Base-by-base conservation (phyloP, 2,797 vertebrate species). In the Platyrinchus mystaceus region DNA sequence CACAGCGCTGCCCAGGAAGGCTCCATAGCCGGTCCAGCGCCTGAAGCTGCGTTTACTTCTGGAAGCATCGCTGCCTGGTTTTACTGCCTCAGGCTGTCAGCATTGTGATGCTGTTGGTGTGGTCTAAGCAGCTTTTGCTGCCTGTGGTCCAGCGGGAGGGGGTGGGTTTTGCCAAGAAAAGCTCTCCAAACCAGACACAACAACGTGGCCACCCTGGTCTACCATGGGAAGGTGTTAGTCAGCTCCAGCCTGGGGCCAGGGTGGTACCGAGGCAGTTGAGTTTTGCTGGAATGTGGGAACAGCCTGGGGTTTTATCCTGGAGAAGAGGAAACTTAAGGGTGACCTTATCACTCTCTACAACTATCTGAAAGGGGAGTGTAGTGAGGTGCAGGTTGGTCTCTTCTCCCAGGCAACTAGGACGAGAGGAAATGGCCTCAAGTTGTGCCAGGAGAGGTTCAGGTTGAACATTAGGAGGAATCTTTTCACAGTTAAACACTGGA, bases 201-300 rank as follows among this genome's bases (percentile, higher is more conserved):
- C 32, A 23, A 4, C 6, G 10, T 0, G 39, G 69, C 58, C 2
- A 3, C 10, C 36, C 8, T 0, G 0, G 8, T 30, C 26, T 8
- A 1, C n/a, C 2, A 6, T 0, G 9, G 44, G 36, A 63, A 64
- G 20, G 28, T 30, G 6, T 5, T 0, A 2, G 32, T 1, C 50
- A 21, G 1, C 46, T 32, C 41, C 53, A 76, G 59, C 58, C 3
- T 6, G 27, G 7, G 7, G 21, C 34, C 58, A 13, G 2, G 10
- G 22, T 1, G 4, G 7, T 5, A 8, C 20, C 3, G 3, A 4
- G 26, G 7, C 20, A 30, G 27, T 3, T 3, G 39, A 5, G 27
- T 14, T 69, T 28, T 55, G 41, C 17, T 2, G 5, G 7, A 28
- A 7, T 1, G 19, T 3, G 27, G 59, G 21, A 27, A 47, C 9